Percentiles rank a stretch among this genome's conserved stretches.
phyloP scores from a whole-genome alignment of 2,888 invertebrate species.

The Epsilonema sp. region DNA sequence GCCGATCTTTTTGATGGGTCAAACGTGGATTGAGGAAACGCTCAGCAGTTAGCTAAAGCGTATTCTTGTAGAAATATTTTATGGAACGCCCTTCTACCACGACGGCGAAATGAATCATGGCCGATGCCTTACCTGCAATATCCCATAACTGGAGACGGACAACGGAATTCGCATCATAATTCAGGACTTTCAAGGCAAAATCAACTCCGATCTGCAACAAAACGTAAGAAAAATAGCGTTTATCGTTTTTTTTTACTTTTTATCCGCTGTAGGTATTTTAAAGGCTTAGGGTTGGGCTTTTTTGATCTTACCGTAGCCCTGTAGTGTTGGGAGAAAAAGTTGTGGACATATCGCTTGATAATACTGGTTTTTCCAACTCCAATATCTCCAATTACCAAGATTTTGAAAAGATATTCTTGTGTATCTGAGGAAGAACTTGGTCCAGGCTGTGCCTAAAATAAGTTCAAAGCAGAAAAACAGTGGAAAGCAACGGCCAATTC shows the following conservation, averaged over 20 bases:
- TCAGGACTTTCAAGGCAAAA: slow-evolving; percentile 86
- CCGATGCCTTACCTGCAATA: slow-evolving; percentile 68
- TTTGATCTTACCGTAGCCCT: slow-evolving; percentile 68
- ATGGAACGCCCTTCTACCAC: neutral
- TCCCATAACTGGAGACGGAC: slow-evolving; percentile 92
- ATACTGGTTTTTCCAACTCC: slow-evolving; percentile 93
- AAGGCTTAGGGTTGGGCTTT: no score
- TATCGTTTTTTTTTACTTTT: no score
- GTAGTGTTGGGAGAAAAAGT: slow-evolving; percentile 96
- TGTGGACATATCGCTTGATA: slow-evolving; percentile 94
- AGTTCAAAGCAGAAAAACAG: no score
- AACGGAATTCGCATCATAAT: slow-evolving; percentile 80
- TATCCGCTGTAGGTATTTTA: no score
- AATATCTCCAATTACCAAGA: slow-evolving; percentile 89
- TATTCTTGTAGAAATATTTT: neutral
- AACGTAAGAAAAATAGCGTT: no score
- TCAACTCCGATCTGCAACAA: slow-evolving; percentile 90
- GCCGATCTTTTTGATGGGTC: no score
- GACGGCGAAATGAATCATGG: no score
- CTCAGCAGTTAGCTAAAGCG: neutral
- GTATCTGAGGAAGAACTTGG: no score
- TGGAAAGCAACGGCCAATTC: no score
- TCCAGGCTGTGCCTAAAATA: no score
- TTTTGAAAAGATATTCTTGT: slow-evolving; percentile 93
- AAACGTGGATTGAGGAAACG: no score